Conservation (phyloP, 2,797 vertebrate genomes). For the Lateolabrax maculatus region DNA sequence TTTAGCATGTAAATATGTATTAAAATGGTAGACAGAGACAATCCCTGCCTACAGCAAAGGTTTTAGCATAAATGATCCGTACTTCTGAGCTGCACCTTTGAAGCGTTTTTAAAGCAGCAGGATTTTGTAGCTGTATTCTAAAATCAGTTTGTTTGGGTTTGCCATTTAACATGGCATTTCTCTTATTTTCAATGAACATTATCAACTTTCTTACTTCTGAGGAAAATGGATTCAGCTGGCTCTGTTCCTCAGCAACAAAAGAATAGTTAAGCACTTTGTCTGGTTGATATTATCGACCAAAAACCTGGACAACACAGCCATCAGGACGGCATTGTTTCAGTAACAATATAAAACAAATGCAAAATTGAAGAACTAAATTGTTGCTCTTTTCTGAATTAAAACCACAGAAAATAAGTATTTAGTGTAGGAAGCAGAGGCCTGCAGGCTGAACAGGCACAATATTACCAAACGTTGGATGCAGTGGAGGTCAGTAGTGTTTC, state of each 20-base stretch:
- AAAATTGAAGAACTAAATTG: background rate
- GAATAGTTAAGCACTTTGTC: slow-evolving; percentile 21
- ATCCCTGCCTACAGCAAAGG: slow-evolving; percentile 83
- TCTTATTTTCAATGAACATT: slow-evolving; percentile 34
- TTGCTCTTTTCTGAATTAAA: slow-evolving; percentile 15
- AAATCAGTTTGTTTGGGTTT: slow-evolving; percentile 41
- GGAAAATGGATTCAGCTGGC: slow-evolving; percentile 28
- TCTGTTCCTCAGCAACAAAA: slow-evolving; percentile 32
- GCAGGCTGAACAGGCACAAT: slow-evolving; percentile 10
- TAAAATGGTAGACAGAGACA: slow-evolving; percentile 83
- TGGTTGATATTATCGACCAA: slow-evolving; percentile 34
- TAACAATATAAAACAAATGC: background rate
- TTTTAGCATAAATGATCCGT: slow-evolving; percentile 78
- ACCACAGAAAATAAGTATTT: background rate
- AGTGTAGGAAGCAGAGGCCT: slow-evolving; percentile 10
- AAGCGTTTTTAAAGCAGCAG: slow-evolving; percentile 62
- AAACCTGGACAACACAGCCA: slow-evolving; percentile 38
- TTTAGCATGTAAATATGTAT: slow-evolving; percentile 89
- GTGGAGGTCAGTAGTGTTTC: slow-evolving; percentile 13
- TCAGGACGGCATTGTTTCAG: background rate
- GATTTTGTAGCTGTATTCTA: slow-evolving; percentile 54
- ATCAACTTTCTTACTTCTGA: slow-evolving; percentile 43
- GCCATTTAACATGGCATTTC: slow-evolving; percentile 38
- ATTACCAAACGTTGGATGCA: slow-evolving; percentile 9
- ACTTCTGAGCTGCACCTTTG: slow-evolving; percentile 72